Evolutionary conservation across 2,888 invertebrate genomes (phyloP).

Genomic region (Pterostichus madidus): DNA sequence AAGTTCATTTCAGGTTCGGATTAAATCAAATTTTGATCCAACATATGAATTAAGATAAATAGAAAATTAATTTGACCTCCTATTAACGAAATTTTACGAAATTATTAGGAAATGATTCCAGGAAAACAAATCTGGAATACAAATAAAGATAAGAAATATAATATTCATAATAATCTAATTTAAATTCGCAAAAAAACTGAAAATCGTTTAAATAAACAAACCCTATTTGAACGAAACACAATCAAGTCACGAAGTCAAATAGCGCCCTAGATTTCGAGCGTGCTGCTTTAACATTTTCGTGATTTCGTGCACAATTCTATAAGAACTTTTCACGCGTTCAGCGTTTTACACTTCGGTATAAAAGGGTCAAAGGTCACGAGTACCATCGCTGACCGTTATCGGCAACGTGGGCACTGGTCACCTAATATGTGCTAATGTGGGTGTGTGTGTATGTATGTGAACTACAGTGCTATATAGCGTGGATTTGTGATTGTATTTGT

Average conservation of each 20-base stretch:
- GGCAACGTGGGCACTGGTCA: slow-evolving; percentile 16
- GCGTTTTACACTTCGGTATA: slow-evolving; percentile 12
- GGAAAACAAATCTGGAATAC: background rate
- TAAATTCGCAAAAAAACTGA: background rate
- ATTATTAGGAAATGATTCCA: background rate
- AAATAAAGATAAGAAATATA: slow-evolving; percentile 11
- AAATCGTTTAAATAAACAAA: slow-evolving; percentile 44
- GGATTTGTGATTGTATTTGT: slow-evolving; percentile 9
- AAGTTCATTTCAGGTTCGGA: background rate
- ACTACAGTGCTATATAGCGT: slow-evolving; percentile 14
- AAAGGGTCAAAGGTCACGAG: slow-evolving; percentile 22
- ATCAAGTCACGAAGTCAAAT: slow-evolving; percentile 33
- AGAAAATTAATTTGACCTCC: too few species aligned
- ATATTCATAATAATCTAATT: slow-evolving; percentile 8
- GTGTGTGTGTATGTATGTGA: slow-evolving; percentile 38
- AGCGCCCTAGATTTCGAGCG: slow-evolving; percentile 7
- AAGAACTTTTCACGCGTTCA: slow-evolving; percentile 19
- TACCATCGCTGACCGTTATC: background rate
- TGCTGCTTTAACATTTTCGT: slow-evolving; percentile 19
- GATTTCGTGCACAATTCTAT: slow-evolving; percentile 10
- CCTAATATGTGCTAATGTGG: slow-evolving; percentile 18
- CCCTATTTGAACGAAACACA: slow-evolving; percentile 2
- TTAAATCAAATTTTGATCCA: background rate
- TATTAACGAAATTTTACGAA: background rate
- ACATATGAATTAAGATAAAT: background rate